Evolutionary conservation across 2,797 vertebrate genomes (phyloP), one percentile per base, ranked within the genome.

Genomic region (Eleutherodactylus coqui): DNA sequence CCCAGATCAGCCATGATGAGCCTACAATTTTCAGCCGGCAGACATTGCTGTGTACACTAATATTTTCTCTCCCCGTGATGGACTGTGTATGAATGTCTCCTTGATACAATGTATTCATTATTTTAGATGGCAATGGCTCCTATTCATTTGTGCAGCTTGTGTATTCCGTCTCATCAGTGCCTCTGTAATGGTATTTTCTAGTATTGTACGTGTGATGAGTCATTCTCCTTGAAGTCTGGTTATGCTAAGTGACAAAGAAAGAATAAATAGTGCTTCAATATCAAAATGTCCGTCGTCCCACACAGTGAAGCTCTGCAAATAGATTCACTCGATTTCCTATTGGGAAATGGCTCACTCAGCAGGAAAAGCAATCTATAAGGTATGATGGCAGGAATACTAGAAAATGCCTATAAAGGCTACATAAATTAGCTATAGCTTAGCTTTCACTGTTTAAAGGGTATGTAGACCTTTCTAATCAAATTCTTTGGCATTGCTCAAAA

Each of bases 281-380:
- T 81, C 9, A 69, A 81, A 69, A 81, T 81, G 79, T 67, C 60
- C 62, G 43, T 81, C 62, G 38, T 34, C 60, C 45, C 34, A 81
- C 60, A 81, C 62, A 51, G 67, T 67, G 58, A 17, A 67, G 41
- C 78, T 80, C 29, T 62, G 43, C 34, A 45, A 64, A 80, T 49
- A 49, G 19, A 64, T 80, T 34, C 60, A 34, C 43, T 80, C 58
- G 24, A 67, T 81, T 69, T 80, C 64, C 51, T 69, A 49, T 36
- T 16, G 45, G 17, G 58, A 64, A 67, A 47, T 60, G 21, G 78
- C 58, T 45, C 17, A 38, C 38, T 79, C 58, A 79, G 60, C 79
- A 38, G 79, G 32, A 49, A 81, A 32, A 81, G 58, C 43, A 81
- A 81, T 69, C 45, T 51, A 81, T 51, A 64, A 24, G 32, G 60